Base-by-base conservation (phyloP, 2,888 invertebrate species). In the Orchesella flavescens region DNA sequence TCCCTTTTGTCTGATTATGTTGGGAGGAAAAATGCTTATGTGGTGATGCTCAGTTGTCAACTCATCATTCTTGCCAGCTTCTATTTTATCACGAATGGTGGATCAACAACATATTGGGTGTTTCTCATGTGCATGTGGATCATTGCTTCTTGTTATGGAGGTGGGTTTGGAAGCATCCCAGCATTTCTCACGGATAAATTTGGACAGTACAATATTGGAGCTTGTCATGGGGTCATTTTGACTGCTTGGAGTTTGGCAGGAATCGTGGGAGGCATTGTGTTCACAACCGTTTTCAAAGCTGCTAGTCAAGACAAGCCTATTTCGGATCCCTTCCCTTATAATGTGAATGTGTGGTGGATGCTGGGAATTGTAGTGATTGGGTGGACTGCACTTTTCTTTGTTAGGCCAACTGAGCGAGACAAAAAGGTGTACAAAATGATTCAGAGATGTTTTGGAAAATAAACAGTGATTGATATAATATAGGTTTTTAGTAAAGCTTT, bases 281-380 rank as follows among this genome's bases (percentile, higher is more conserved):
- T 84, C 21, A 85, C 87, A 1, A 74, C 84, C 0, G 83, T 87
- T 53, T 87, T 85, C 68, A 80, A 57, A 13, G 83, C 85, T 24
- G 53, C 76, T 34, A 34, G 34, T 34, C 34, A 79, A 3, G 61
- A 19, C 1, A 34, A 43, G 24, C 13, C 4, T 4, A 55, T 17
- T 21, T 46, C 24, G 9, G 72, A 79, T 53, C 76, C 86, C 0
- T 83, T 76, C 74, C 85, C 87, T 0, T 87, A 87, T 53, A 84
- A 86, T 84, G 82, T 87, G 4, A 87, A 87, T 74, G 82, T 79
- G 5, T 87, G 84, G 82, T 87, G 87, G 87, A 85, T 87, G 61
- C 75, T 84, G 12, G 77, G 44, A 7, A 57, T 87, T 15, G 87
- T 87, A 17, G 24, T 78, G 1, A 46, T 83, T 57, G 87, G 87